phyloP scores from a whole-genome alignment of 2,888 invertebrate genomes.

The Apotomis betuletana region DNA sequence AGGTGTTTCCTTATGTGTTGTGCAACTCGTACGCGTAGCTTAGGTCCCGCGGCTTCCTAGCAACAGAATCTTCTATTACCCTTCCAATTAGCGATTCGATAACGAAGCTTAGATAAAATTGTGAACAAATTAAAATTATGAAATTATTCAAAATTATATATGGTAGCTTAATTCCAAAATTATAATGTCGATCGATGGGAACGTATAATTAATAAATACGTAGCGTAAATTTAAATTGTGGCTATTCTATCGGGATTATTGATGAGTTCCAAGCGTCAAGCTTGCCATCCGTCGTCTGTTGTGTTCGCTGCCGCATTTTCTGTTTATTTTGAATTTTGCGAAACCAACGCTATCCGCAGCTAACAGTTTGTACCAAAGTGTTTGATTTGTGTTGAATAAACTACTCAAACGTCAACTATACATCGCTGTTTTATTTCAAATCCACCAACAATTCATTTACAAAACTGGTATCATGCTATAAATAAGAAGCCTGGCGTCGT shows the following conservation, averaged over 20 bases:
- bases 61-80: constrained; percentile 75
- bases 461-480: constrained; percentile 30
- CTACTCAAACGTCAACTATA: constrained; percentile 79
- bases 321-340: constrained; percentile 61
- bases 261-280: constrained; percentile 55
- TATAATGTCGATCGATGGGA: constrained; percentile 50
- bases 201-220: constrained; percentile 25
- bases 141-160: constrained; percentile 54
- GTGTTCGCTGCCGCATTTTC: constrained; percentile 63
- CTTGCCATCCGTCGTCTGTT: constrained; percentile 67
- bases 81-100: constrained; percentile 78
- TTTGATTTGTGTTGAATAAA: constrained; percentile 84
- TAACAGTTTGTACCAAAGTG: constrained; percentile 84
- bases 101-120: constrained; percentile 66
- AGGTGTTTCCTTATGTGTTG: constrained; percentile 78
- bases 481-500: constrained; percentile 25
- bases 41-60: constrained; percentile 81
- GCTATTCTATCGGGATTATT: constrained; percentile 37
- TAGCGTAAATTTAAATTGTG: constrained; percentile 33
- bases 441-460: constrained; percentile 10
- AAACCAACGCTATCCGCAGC: constrained; percentile 72
- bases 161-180: constrained; percentile 55
- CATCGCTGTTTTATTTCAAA: constrained; percentile 64
- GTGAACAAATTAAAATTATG: constrained; percentile 60
- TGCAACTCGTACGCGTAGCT: constrained; percentile 76